Conservation (phyloP, 2,888 invertebrate genomes). For the Liodrosophila aerea region DNA sequence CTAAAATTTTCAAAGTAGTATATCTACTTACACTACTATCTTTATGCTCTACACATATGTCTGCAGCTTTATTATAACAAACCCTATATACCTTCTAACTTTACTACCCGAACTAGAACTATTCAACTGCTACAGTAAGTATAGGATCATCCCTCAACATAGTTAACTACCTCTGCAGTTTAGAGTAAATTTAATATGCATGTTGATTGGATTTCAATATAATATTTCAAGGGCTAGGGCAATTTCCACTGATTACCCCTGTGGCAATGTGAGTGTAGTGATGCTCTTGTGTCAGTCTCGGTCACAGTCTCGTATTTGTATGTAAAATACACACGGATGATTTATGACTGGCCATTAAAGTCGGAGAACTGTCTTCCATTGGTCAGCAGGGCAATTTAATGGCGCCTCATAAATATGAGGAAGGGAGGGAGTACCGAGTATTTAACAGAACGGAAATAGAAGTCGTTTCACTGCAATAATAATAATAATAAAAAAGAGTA, state of each 20-base stretch:
- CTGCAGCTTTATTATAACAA: too few relatives aligned
- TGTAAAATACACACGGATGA: slow-evolving; percentile 44
- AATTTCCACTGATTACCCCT: slow-evolving; percentile 34
- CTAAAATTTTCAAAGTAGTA: too few relatives aligned
- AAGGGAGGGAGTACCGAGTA: too few relatives aligned
- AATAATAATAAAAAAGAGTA: slow-evolving; percentile 12
- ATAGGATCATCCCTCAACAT: not conserved
- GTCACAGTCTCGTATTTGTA: slow-evolving; percentile 7
- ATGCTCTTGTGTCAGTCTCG: not conserved
- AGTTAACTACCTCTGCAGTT: not conserved
- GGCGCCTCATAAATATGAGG: slow-evolving; percentile 56
- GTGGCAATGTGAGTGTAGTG: slow-evolving; percentile 2
- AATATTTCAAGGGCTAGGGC: slow-evolving; percentile 22
- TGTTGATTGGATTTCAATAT: too few relatives aligned
- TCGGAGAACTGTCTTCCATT: slow-evolving; percentile 28
- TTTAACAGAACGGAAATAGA: slow-evolving; percentile 65
- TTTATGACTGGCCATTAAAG: slow-evolving; percentile 48
- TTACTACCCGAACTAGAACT: too few relatives aligned
- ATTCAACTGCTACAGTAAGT: too few relatives aligned
- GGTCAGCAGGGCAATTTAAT: slow-evolving; percentile 40
- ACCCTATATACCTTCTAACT: too few relatives aligned
- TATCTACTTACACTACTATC: too few relatives aligned
- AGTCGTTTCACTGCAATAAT: slow-evolving; percentile 48
- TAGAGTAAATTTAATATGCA: slow-evolving; percentile 6
- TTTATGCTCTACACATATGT: too few relatives aligned